These are phyloP conservation scores for Himalopsyche japonica DNA, from an alignment of 2,888 invertebrate genomes.

Conservation along the genomic window DNA sequence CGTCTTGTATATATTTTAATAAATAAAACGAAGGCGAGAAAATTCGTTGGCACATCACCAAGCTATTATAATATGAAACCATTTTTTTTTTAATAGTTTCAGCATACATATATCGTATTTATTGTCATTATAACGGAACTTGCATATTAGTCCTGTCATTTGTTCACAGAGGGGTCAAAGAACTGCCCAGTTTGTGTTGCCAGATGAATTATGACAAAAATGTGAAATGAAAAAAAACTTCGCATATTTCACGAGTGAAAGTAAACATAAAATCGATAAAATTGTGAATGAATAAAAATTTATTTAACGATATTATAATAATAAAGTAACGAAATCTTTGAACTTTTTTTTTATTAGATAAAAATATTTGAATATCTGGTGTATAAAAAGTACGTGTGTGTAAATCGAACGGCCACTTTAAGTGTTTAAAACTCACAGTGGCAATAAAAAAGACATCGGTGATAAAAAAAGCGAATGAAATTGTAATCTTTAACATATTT, in stretches of 20 bases:
- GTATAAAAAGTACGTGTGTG: too few species aligned
- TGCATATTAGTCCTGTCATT: neutral
- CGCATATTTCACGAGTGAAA: neutral
- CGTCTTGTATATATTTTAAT: neutral
- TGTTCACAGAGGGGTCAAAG: neutral
- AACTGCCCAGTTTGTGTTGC: neutral
- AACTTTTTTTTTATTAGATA: too few species aligned
- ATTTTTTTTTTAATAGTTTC: neutral
- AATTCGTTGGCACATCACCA: neutral
- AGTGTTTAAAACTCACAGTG: too few species aligned
- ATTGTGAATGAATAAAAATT: neutral
- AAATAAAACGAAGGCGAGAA: neutral
- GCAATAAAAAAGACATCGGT: too few species aligned
- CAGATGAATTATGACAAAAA: neutral
- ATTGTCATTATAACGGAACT: neutral
- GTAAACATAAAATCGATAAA: neutral
- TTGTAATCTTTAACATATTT: too few species aligned
- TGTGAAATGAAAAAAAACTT: neutral
- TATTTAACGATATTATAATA: neutral
- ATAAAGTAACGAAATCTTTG: too few species aligned
- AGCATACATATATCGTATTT: neutral
- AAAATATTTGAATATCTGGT: too few species aligned
- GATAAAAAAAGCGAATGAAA: too few species aligned
- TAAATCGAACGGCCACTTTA: too few species aligned
- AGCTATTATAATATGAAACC: neutral